Evolutionary conservation across 2,113 vertebrate species (phyloP).

Genomic region (Sapajus apella): DNA sequence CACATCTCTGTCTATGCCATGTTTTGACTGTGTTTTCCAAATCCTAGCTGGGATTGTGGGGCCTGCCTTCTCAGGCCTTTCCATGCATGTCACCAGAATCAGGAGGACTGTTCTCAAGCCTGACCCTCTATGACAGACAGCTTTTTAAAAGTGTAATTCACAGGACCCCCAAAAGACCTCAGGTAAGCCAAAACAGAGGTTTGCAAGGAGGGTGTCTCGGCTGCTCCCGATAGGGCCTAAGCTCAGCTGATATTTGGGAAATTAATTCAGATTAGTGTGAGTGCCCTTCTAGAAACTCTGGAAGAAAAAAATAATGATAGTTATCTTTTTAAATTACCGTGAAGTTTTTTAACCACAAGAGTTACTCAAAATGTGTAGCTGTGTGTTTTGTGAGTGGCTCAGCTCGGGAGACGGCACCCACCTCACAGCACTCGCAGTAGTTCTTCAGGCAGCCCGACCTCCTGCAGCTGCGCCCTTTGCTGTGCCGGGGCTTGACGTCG

Average conservation of each 20-base stretch:
- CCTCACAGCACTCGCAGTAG: constrained; percentile 94
- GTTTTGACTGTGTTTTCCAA: background rate
- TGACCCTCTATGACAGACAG: background rate
- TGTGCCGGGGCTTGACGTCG: constrained; percentile 80
- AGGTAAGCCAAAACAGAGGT: background rate
- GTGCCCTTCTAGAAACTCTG: background rate
- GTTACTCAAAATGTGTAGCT: background rate
- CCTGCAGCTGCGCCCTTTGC: constrained; percentile 90
- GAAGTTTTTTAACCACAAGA: background rate
- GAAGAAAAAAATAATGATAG: background rate
- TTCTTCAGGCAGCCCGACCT: constrained; percentile 91
- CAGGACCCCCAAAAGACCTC: background rate
- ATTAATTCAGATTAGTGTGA: background rate
- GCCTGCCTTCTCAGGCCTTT: background rate
- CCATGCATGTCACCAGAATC: accelerated
- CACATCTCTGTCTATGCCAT: background rate
- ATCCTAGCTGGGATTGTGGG: accelerated
- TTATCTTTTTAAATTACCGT: background rate
- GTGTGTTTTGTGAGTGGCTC: too few species aligned
- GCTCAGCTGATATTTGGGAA: background rate
- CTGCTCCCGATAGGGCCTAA: background rate
- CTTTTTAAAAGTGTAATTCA: background rate
- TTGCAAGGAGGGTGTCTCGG: background rate
- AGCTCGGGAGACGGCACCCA: constrained; percentile 41
- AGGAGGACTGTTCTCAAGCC: background rate